These are phyloP conservation scores for Cyanoramphus novaezelandiae DNA, from an alignment of 2,113 vertebrate species.

Conservation along the genomic window DNA sequence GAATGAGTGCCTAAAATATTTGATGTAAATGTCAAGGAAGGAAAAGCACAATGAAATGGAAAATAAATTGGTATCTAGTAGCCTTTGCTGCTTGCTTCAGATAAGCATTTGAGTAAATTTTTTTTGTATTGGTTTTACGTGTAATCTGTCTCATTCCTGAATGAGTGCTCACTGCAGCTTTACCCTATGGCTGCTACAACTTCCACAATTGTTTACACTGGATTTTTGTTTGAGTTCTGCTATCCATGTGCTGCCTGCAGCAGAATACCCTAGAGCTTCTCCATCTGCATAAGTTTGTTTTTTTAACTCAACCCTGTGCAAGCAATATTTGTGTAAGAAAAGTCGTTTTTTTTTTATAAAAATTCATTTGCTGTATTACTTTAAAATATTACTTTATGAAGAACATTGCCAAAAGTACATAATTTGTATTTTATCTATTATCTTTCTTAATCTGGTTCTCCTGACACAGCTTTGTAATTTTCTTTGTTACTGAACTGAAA, in stretches of 20 bases:
- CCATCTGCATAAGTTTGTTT: neutral
- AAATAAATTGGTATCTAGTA: neutral
- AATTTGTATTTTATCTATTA: constrained; percentile 35
- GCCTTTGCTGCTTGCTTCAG: neutral
- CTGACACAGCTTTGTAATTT: constrained; percentile 22
- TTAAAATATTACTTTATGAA: neutral
- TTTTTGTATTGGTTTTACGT: neutral
- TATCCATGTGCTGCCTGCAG: neutral
- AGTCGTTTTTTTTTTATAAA: neutral
- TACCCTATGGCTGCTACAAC: neutral
- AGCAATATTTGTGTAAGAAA: neutral
- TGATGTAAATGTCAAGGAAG: neutral
- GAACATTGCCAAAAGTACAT: neutral
- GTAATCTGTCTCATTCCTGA: neutral
- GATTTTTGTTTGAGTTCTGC: neutral
- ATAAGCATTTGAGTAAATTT: neutral
- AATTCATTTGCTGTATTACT: neutral
- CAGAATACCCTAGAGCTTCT: neutral
- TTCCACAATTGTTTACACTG: neutral
- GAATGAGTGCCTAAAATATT: neutral
- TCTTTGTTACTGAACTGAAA: constrained; percentile 51
- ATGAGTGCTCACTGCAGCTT: neutral
- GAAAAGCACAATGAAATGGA: neutral
- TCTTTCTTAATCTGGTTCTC: constrained; percentile 14
- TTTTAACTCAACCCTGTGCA: neutral